Evolutionary conservation across 2,113 vertebrate species (phyloP).

Genomic region (Ceyx margarethae): DNA sequence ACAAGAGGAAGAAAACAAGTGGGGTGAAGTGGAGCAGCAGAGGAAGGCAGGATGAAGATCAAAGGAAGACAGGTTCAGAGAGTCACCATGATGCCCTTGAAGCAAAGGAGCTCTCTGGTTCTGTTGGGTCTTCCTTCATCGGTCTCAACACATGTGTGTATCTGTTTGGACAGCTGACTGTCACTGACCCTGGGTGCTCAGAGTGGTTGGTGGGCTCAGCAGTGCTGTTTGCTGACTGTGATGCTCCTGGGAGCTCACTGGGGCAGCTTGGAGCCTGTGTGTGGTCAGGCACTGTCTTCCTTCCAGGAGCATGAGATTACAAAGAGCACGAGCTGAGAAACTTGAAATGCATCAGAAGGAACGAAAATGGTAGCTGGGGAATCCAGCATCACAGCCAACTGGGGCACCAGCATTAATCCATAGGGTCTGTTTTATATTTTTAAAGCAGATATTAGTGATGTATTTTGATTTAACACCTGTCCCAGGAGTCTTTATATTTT

Average conservation of each 20-base stretch:
- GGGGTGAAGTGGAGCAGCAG: background rate
- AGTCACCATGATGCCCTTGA: background rate
- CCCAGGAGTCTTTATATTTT: background rate
- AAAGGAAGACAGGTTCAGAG: background rate
- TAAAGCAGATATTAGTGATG: background rate
- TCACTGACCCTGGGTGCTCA: background rate
- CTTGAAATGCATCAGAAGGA: background rate
- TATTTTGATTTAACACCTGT: background rate
- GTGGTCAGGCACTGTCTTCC: background rate
- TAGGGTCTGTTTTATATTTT: background rate
- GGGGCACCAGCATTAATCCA: background rate
- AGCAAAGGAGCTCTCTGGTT: background rate
- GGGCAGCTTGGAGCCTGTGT: background rate
- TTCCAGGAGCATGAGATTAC: background rate
- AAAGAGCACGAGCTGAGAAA: background rate
- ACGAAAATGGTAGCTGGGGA: background rate
- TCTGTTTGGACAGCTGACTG: constrained; percentile 50
- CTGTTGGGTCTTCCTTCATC: background rate
- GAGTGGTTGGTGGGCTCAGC: background rate
- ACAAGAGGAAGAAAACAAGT: background rate
- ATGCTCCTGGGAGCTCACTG: background rate
- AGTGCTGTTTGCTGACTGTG: accelerated
- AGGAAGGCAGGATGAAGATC: background rate
- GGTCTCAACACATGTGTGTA: background rate
- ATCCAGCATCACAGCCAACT: accelerated